Evolutionary conservation across 2,888 invertebrate genomes (phyloP), one percentile per base, ranked within the genome.

Genomic region (Andrena camellia): DNA sequence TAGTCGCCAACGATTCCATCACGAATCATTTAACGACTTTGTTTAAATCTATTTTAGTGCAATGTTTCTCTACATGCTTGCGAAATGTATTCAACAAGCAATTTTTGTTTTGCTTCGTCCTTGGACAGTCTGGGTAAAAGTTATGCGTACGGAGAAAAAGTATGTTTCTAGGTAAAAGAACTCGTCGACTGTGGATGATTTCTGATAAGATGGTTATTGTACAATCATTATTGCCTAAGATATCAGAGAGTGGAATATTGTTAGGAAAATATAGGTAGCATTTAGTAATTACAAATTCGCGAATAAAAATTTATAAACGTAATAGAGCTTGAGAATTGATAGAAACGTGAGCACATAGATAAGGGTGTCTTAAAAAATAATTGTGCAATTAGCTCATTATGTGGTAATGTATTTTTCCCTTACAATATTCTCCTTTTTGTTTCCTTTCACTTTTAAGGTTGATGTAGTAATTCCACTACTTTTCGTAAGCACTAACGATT

Each of bases 11-110:
- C 31, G 48, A 66, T 54, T 67, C 54, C 31, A 67, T 74, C 57
- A 50, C 48, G 73, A 57, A 29, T 64, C 73, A 23, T 42, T 66
- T 54, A 50, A 63, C 42, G 31, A 13, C 10, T 7, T 52, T 72
- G 35, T 52, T 26, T 64, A 20, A 26, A 54, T 23, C 17, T 6
- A 35, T 73, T 7, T 26, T 35, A 23, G 33, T n/a, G n/a, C 33
- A 10, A 13, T 33, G 29, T 29, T 62, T 62, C 29, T 62, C 31
- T 26, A 6, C 8, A n/a, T 17, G 17, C 20, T 10, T 10, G 10
- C 33, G 52, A 72, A 63, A 52, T 33, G 23, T 52, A 10, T n/a
- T 42, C 17, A 33, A 35, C n/a, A 13, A 26, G n/a, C 33, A 23
- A 26, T 23, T 54, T 26, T 8, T 8, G 20, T 20, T 10, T 10